Evolutionary conservation across 2,888 invertebrate genomes (phyloP).

Genomic region (Hofmannophila pseudospretella): DNA sequence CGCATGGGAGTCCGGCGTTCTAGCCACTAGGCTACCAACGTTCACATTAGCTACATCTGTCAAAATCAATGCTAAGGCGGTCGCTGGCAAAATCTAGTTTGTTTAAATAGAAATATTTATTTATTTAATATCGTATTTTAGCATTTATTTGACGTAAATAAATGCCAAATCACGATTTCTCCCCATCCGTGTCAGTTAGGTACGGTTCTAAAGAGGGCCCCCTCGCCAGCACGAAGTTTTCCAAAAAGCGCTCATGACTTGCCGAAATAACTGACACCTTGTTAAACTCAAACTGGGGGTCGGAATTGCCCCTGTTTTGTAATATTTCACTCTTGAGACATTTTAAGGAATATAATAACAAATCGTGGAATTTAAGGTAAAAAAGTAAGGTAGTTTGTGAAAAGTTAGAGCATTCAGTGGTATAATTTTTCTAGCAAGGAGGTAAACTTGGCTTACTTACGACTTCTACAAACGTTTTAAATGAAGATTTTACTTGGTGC

Average conservation of each 20-base stretch:
- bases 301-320: constrained; percentile 28
- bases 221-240: neutral
- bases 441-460: too few relatives aligned
- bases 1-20: too few relatives aligned
- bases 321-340: constrained; percentile 20
- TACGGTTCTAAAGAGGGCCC: neutral
- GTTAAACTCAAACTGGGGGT: constrained; percentile 14
- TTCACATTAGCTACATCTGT: too few relatives aligned
- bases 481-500: too few relatives aligned
- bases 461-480: too few relatives aligned
- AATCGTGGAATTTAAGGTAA: neutral
- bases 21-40: too few relatives aligned
- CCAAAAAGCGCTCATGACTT: constrained; percentile 18
- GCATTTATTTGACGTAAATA: neutral
- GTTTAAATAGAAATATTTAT: neutral
- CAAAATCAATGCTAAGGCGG: too few relatives aligned
- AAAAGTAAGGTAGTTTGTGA: too few relatives aligned
- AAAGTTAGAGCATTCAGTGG: too few relatives aligned
- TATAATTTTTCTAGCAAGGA: too few relatives aligned
- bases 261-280: constrained; percentile 21
- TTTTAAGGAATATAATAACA: constrained; percentile 6
- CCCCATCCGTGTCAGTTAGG: neutral
- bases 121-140: neutral
- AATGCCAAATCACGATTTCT: neutral
- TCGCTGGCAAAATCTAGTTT: too few relatives aligned